These are phyloP conservation scores for Apodemia zela DNA, from an alignment of 2,888 invertebrate species.

Conservation along the genomic window DNA sequence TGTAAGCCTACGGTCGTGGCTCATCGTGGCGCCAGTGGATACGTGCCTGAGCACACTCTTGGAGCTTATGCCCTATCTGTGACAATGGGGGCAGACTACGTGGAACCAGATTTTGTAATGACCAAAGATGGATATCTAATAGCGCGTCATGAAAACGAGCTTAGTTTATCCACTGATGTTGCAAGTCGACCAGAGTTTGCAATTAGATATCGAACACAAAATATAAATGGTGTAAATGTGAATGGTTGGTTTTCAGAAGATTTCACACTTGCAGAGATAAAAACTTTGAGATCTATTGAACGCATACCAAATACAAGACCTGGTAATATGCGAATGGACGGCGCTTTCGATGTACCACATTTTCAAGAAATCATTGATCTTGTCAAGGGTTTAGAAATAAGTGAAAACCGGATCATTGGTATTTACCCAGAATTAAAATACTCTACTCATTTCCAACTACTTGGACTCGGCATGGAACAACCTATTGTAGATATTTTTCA, in stretches of 20 bases:
- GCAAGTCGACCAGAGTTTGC: conserved; percentile 52
- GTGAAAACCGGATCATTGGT: conserved; percentile 56
- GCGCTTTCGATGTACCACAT: conserved; percentile 54
- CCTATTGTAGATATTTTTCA: conserved; percentile 53
- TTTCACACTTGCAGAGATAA: conserved; percentile 64
- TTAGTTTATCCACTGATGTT: conserved; percentile 58
- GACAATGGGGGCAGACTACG: conserved; percentile 66
- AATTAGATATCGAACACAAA: conserved; percentile 48
- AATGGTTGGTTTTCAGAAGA: conserved; percentile 70
- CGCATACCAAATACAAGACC: conserved; percentile 56
- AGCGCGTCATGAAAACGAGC: conserved; percentile 65
- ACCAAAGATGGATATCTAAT: conserved; percentile 59
- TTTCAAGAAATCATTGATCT: conserved; percentile 66
- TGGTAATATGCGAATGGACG: conserved; percentile 60
- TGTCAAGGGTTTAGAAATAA: conserved; percentile 54
- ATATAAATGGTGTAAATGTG: conserved; percentile 47
- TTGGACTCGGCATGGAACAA: conserved; percentile 58
- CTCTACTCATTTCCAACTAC: conserved; percentile 51
- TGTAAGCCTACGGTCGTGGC: conserved; percentile 55
- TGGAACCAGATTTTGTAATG: conserved; percentile 70
- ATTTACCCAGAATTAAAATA: conserved; percentile 70
- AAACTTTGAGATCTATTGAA: conserved; percentile 57
- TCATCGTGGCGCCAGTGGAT: conserved; percentile 68
- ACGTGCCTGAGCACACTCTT: conserved; percentile 68
- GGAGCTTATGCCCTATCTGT: conserved; percentile 65